Evolutionary conservation across 2,113 vertebrate species (phyloP), one percentile per base, ranked within the genome.

Genomic region (Anseranas semipalmata): DNA sequence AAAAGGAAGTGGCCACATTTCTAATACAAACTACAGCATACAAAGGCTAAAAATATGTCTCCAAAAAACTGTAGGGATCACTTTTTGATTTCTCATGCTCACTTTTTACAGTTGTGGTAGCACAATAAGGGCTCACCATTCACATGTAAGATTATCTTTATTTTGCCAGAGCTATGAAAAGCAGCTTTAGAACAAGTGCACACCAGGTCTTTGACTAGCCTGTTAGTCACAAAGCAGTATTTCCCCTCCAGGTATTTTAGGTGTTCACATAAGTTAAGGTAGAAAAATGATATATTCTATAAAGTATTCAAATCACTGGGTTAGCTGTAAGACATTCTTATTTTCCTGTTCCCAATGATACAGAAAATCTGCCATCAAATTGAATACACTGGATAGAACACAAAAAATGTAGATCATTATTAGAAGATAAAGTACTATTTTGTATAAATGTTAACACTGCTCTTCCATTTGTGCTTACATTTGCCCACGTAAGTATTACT

Each of bases 361-460:
- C 5, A 76, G 63, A 83, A 24, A 21, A 66, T 35, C 32, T 56
- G 15, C 2, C 12, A 17, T 41, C 7, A n/a, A 53, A 15, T 25
- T 93, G 28, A 90, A 4, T 59, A 41, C n/a, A n/a, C 5, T 48
- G 21, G 11, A 5, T 56, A 22, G 15, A 90, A 60, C 12, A 41
- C 27, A 24, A 52, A 66, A 4, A 0, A 0, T 4, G 27, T 0
- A 70, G 24, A 45, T 67, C 6, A 1, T 35, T 12, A n/a, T 10
- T 33, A 20, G 9, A 74, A 71, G 32, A 37, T 33, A 79, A 59
- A 86, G 50, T 21, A 32, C 19, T 32, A 66, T 32, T 33, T 82
- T 11, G 46, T 32, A 20, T 8, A 45, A 35, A 59, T 15, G 39
- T 37, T 86, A 56, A 33, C 6, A 12, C 7, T 77, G 17, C 9